Percentiles rank a stretch among this genome's conserved stretches.
Conservation (phyloP, 2,113 vertebrate genomes). For the Alosa alosa region DNA sequence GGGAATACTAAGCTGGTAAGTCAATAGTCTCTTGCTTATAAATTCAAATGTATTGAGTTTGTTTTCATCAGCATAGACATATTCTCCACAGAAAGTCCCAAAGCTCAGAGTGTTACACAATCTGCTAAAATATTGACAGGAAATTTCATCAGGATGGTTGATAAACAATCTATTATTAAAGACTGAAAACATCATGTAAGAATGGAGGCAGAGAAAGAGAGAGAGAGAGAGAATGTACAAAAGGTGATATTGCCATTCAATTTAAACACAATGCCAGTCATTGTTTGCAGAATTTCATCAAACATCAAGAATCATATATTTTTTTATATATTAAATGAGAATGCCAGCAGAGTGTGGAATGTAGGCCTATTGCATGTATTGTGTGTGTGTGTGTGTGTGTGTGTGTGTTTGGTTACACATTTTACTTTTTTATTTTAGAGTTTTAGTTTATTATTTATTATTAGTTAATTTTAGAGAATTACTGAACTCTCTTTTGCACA, state of each 20-base stretch:
- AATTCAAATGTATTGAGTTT: conserved; percentile 9
- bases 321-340: no score
- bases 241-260: background rate
- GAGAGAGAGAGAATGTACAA: background rate
- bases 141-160: conserved; percentile 46
- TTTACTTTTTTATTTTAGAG: no score
- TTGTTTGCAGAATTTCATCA: background rate
- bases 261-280: background rate
- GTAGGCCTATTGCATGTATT: no score
- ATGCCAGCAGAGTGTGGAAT: no score
- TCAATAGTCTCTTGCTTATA: background rate
- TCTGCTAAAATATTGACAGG: conserved; percentile 56
- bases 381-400: no score
- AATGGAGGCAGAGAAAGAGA: conserved; percentile 33
- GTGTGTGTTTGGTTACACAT: no score
- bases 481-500: no score
- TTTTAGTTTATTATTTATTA: no score
- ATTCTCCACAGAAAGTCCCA: conserved; percentile 24
- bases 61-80: conserved; percentile 15
- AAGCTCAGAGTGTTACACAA: conserved; percentile 31
- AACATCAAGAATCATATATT: background rate
- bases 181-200: conserved; percentile 44
- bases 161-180: conserved; percentile 63
- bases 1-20: background rate
- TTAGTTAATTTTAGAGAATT: no score